Conservation (phyloP, 2,797 vertebrate species). For the Siniperca obscura region DNA sequence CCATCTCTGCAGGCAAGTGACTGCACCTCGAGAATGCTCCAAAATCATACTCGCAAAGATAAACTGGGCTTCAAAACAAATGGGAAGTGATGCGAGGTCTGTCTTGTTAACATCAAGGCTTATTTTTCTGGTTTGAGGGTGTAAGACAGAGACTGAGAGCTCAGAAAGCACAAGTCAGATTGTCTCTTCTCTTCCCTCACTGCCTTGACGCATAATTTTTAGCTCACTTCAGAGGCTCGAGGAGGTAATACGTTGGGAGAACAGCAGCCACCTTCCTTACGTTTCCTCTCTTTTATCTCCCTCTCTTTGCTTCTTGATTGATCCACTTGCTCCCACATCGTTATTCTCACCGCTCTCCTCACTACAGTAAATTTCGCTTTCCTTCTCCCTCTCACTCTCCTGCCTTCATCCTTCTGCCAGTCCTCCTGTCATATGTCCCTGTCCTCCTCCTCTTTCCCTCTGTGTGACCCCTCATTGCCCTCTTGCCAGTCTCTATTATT, state of each 20-base stretch:
- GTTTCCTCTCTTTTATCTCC: slow-evolving; percentile 57
- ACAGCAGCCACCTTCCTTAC: slow-evolving; percentile 44
- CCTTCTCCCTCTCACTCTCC: slow-evolving; percentile 50
- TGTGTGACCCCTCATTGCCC: slow-evolving; percentile 75
- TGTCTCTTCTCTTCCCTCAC: slow-evolving; percentile 22
- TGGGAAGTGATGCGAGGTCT: slow-evolving; percentile 43
- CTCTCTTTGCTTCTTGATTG: slow-evolving; percentile 60
- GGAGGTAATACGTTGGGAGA: slow-evolving; percentile 36
- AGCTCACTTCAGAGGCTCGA: slow-evolving; percentile 36
- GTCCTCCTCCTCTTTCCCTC: slow-evolving; percentile 29
- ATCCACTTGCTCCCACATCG: slow-evolving; percentile 63
- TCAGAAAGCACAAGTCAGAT: slow-evolving; percentile 1
- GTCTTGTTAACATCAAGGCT: slow-evolving; percentile 37
- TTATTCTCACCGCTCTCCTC: slow-evolving; percentile 57
- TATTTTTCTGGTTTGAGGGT: slow-evolving; percentile 45
- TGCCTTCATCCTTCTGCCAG: slow-evolving; percentile 49
- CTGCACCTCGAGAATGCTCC: slow-evolving; percentile 55
- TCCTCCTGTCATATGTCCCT: slow-evolving; percentile 66
- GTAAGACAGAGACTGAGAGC: slow-evolving; percentile 31
- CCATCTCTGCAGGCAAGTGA: slow-evolving; percentile 71
- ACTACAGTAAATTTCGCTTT: slow-evolving; percentile 42
- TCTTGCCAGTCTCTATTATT: slow-evolving; percentile 83
- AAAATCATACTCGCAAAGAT: slow-evolving; percentile 56
- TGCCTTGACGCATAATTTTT: slow-evolving; percentile 41
- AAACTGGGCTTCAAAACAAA: slow-evolving; percentile 68